These are phyloP conservation scores for Prionace glauca DNA, from an alignment of 2,797 vertebrate species.

Conservation along the genomic window DNA sequence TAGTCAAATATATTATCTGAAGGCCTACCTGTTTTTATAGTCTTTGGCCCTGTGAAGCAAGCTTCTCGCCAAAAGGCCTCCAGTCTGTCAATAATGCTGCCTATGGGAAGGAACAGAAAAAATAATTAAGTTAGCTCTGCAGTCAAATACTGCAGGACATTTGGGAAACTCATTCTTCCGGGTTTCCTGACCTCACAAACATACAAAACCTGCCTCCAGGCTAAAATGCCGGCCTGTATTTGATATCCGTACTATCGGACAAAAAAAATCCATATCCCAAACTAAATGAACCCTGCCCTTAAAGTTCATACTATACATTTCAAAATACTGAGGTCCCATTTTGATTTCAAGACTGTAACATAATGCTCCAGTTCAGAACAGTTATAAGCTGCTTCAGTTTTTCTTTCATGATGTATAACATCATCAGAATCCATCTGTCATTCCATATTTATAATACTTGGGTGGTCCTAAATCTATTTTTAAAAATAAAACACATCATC, in stretches of 20 bases:
- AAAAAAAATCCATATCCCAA: not conserved
- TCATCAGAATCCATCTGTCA: conserved; percentile 27
- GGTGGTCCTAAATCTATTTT: conserved; percentile 30
- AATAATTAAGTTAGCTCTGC: not conserved
- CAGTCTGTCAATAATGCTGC: not conserved
- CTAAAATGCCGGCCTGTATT: not conserved
- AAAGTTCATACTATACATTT: not conserved
- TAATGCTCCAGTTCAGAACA: not conserved
- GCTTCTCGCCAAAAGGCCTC: too few relatives aligned
- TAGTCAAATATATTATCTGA: not conserved
- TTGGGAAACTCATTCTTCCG: not conserved
- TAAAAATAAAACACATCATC: conserved; percentile 28
- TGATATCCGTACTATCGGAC: not conserved
- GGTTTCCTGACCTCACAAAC: not conserved
- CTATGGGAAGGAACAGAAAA: not conserved
- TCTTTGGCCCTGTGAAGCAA: not conserved
- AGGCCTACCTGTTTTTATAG: not conserved
- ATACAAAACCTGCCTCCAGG: not conserved
- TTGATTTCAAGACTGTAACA: conserved; percentile 17
- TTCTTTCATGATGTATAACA: conserved; percentile 21
- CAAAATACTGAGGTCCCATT: conserved; percentile 26
- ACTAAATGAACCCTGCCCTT: not conserved
- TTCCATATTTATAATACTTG: conserved; percentile 29
- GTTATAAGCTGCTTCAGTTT: conserved; percentile 7
- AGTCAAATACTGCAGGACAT: not conserved